A percentile compares a stretch with the other conserved stretches of the same genome.
Conservation (phyloP, 1,140 invertebrate genomes). For the Hydropsyche tenuis region DNA sequence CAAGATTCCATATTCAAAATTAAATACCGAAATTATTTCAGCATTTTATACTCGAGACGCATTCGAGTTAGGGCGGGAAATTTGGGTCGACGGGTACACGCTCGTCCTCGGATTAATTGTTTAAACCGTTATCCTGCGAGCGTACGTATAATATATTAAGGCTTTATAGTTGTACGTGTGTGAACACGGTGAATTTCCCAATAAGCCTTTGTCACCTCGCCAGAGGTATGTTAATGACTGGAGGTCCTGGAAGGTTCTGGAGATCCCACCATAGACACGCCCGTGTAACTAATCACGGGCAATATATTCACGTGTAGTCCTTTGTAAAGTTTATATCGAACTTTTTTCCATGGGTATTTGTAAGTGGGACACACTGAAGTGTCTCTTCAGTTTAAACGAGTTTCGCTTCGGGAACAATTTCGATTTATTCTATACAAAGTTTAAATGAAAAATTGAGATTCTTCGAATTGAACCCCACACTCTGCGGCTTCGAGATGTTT, state of each 20-base stretch:
- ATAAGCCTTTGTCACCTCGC: constrained; percentile 15
- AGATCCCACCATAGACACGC: background rate
- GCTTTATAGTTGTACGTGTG: background rate
- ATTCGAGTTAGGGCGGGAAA: background rate
- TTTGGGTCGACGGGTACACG: background rate
- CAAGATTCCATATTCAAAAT: background rate
- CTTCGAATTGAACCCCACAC: no score
- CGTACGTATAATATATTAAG: no score
- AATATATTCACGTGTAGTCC: background rate
- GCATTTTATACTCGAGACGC: background rate
- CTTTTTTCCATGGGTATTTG: no score
- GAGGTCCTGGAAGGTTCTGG: background rate
- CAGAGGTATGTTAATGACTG: constrained; percentile 7
- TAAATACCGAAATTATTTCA: no score
- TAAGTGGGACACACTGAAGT: no score
- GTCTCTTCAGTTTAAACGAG: no score
- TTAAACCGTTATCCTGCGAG: background rate
- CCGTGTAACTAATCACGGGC: background rate
- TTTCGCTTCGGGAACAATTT: no score
- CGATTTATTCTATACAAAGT: no score
- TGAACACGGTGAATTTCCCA: background rate
- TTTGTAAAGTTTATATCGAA: no score
- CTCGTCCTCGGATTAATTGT: background rate
- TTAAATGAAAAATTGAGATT: no score
- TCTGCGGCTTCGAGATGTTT: no score